Evolutionary conservation across 23 tunicate genomes (phyloP).

Genomic region (Ciona savignyi): DNA sequence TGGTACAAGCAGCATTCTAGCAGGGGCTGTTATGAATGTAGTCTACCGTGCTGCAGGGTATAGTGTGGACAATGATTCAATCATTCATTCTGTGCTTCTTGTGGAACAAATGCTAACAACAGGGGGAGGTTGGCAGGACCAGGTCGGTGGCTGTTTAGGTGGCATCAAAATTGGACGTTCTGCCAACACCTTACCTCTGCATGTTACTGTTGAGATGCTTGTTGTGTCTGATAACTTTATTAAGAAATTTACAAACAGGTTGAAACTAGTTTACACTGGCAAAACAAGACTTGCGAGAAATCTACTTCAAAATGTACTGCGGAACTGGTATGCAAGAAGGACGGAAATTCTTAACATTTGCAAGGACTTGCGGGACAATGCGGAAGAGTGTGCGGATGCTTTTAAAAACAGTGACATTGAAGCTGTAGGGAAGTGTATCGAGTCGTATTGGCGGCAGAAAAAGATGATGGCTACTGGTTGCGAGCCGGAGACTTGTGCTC

Average conservation of each 20-base stretch:
- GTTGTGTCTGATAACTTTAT: conserved; percentile 24
- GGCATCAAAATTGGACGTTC: conserved; percentile 67
- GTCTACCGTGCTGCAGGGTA: conserved; percentile 31
- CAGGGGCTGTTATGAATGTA: conserved; percentile 55
- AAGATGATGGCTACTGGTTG: conserved; percentile 93
- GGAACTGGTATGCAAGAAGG: conserved; percentile 79
- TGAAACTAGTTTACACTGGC: conserved; percentile 87
- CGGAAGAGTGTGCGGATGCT: conserved; percentile 49
- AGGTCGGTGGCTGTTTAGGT: conserved; percentile 84
- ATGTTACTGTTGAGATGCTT: conserved; percentile 30
- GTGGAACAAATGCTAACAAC: conserved; percentile 93
- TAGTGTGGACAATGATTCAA: conserved; percentile 31
- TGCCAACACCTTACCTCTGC: conserved; percentile 34
- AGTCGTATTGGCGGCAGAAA: conserved; percentile 79
- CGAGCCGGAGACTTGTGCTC: conserved; percentile 62
- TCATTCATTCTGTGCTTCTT: conserved; percentile 75
- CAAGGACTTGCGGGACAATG: conserved; percentile 35
- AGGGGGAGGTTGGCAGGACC: conserved; percentile 97
- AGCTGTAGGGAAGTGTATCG: conserved; percentile 47
- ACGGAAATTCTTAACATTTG: conserved; percentile 54
- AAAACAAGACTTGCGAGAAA: conserved; percentile 86
- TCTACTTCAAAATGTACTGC: conserved; percentile 67
- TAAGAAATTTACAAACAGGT: conserved; percentile 14
- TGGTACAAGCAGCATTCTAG: conserved; percentile 93
- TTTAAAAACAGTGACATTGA: conserved; percentile 15